Evolutionary conservation across 2,113 vertebrate genomes (phyloP), one percentile per base, ranked within the genome.

Genomic region (Canis aureus): DNA sequence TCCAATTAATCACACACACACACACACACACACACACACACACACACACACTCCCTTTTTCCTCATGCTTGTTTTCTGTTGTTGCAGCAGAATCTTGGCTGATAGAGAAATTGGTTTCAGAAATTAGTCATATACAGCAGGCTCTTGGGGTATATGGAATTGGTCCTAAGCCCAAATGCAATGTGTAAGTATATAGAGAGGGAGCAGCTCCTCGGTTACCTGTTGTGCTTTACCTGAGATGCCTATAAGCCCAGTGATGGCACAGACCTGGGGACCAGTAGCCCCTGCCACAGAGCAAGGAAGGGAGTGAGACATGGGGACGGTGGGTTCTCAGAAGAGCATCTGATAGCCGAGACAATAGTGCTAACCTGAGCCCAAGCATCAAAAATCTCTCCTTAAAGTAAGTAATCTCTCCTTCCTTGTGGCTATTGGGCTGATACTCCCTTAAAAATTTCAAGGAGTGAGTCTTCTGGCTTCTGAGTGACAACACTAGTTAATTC

Each of bases 31-130:
- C 59, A 60, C 20, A 60, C 59, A 23, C 59, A 60, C 55, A 57
- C 55, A 57, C 69, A 38, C 10, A 59, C 59, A 62, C 8, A 23
- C 83, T 16, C 43, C 15, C 9, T 57, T 79, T 74, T 88, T 12
- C 60, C 32, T 62, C 10, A 38, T 8, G 2, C 27, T 22, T 20
- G 71, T 91, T 60, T 97, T 97, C 84, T 97, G 87, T 93, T 94
- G 81, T 92, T 96, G 88, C 84, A 79, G 69, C 71, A 96, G 78
- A 97, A 97, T 98, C 88, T 96, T 94, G 67, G 78, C 83, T 60
- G 49, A 82, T 60, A 85, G 1, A 92, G 64, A 95, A 97, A 97
- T 94, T 98, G 97, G 76, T 97, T 97, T 84, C 71, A 97, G 84
- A 93, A 97, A 96, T 97, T 86, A 96, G 80, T 35, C 92, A 38